A percentile compares a stretch with the other conserved stretches of the same genome.
These are phyloP conservation scores for Micromesistius poutassou DNA, from an alignment of 2,797 vertebrate genomes.

Conservation along the genomic window DNA sequence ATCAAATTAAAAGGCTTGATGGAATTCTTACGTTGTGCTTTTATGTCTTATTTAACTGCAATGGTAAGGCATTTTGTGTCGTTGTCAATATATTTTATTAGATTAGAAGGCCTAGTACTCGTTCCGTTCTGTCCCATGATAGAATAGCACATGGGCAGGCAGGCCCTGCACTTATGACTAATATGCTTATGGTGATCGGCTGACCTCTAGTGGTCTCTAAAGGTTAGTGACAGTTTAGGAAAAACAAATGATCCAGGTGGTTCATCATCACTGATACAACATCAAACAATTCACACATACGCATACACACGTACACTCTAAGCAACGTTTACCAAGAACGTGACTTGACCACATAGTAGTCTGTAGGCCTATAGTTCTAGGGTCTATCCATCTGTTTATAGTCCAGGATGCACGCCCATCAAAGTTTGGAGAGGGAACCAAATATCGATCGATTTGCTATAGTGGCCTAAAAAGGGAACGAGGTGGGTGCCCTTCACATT, in stretches of 20 bases:
- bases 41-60: not conserved
- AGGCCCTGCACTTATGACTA: not conserved
- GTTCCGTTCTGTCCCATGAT: not conserved
- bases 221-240: constrained; percentile 29
- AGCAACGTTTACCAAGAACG: not conserved
- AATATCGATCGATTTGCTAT: not conserved
- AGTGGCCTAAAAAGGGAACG: not conserved
- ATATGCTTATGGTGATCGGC: constrained; percentile 20
- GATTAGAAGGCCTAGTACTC: not conserved
- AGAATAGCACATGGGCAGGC: not conserved
- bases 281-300: not conserved
- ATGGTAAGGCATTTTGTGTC: not conserved
- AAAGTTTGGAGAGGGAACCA: not conserved
- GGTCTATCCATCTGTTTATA: too few relatives aligned
- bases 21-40: not conserved
- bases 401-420: too few relatives aligned
- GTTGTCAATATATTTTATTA: not conserved
- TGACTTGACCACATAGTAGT: not conserved
- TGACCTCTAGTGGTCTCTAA: constrained; percentile 56
- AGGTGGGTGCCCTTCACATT: not conserved
- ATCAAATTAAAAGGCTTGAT: not conserved
- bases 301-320: not conserved
- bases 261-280: not conserved
- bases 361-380: too few relatives aligned
- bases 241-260: not conserved